Conservation (phyloP, 2,113 vertebrate species). For the Astur gentilis region DNA sequence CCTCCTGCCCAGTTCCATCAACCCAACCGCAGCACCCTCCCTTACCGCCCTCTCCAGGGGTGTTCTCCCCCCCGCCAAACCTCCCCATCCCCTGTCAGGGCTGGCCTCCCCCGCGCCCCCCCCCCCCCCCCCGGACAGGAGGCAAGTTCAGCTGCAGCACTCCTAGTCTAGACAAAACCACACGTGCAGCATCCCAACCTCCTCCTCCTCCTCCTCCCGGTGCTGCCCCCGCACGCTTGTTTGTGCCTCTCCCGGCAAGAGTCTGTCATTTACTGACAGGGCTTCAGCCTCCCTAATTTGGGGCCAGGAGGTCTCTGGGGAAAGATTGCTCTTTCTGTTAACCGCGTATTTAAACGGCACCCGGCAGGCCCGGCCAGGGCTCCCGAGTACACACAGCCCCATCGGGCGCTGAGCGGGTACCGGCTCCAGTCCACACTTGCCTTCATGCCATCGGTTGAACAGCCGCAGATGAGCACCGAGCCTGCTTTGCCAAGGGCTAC, state of each 20-base stretch:
- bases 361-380: not conserved
- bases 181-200: rapidly evolving
- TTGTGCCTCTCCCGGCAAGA: not conserved
- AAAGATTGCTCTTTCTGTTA: not conserved
- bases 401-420: rapidly evolving
- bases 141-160: not conserved
- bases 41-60: not conserved
- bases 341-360: not conserved
- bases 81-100: not conserved
- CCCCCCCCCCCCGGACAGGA: rapidly evolving
- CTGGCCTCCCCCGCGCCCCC: not conserved
- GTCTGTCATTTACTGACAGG: not conserved
- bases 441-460: rapidly evolving
- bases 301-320: not conserved
- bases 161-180: not conserved
- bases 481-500: rapidly evolving
- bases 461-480: not conserved
- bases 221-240: rapidly evolving
- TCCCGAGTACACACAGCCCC: not conserved
- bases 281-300: not conserved
- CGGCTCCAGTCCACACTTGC: not conserved
- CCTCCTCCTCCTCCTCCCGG: not conserved
- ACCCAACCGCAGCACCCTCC: not conserved
- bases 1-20: not conserved
- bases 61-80: not conserved